Conservation (phyloP, 2,113 vertebrate species). For the Macrotus californicus region DNA sequence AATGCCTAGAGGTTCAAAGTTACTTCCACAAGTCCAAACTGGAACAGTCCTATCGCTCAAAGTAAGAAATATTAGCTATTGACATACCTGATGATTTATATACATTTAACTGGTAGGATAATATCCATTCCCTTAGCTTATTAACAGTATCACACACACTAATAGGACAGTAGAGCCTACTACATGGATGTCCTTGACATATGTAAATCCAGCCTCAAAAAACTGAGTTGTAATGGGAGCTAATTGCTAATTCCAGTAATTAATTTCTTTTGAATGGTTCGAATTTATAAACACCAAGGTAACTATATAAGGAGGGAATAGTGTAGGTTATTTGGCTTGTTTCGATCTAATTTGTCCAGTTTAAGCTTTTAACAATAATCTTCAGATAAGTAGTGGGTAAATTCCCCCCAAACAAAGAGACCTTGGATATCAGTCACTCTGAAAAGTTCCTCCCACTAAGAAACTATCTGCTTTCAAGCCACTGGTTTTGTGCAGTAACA, state of each 20-base stretch:
- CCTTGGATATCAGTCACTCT: background rate
- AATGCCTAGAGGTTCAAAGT: background rate
- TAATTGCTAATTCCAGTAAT: background rate
- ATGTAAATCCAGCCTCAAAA: background rate
- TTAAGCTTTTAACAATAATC: background rate
- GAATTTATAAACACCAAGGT: background rate
- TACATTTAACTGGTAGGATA: background rate
- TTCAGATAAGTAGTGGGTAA: background rate
- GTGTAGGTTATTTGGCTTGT: background rate
- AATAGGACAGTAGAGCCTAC: background rate
- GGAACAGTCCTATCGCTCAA: background rate
- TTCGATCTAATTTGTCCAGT: background rate
- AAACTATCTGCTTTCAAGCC: background rate
- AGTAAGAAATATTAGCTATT: background rate
- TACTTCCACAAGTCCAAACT: background rate
- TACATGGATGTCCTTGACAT: background rate
- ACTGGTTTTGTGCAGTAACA: background rate
- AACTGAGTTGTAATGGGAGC: background rate
- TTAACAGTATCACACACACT: background rate
- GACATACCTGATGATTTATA: background rate
- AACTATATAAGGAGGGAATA: background rate
- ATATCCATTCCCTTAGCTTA: background rate
- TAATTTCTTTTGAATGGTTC: background rate
- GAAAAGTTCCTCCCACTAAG: background rate
- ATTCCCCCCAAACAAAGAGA: background rate